phyloP scores from a whole-genome alignment of 2,113 vertebrate species.

The Heterocephalus glaber region DNA sequence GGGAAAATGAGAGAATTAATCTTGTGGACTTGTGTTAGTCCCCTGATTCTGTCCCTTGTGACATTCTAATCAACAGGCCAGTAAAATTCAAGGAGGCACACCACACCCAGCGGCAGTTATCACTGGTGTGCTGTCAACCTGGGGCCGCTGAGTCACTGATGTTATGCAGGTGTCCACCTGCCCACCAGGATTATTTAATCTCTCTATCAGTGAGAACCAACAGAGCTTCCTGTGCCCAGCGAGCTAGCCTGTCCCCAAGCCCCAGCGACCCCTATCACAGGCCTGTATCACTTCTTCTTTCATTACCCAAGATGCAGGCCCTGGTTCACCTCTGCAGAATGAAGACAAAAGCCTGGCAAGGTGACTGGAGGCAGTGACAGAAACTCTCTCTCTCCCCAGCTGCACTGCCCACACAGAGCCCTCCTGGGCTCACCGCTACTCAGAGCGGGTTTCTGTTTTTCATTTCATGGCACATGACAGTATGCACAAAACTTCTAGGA shows the following conservation, averaged over 20 bases:
- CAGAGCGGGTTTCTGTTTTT: background rate
- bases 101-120: conserved; percentile 25
- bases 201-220: conserved; percentile 38
- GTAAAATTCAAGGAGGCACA: background rate
- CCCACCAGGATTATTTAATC: conserved; percentile 55
- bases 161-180: conserved; percentile 36
- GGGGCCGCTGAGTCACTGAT: background rate
- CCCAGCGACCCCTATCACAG: background rate
- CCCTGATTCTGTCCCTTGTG: background rate
- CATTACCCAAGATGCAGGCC: background rate
- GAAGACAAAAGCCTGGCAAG: conserved; percentile 11
- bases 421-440: background rate
- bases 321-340: background rate
- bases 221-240: conserved; percentile 17
- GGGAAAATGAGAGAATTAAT: conserved; percentile 55
- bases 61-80: background rate
- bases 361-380: background rate
- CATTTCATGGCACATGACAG: background rate
- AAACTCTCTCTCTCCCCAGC: background rate
- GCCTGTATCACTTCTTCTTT: background rate
- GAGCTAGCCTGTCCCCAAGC: conserved; percentile 8
- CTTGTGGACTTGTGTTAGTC: background rate
- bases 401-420: fast-evolving
- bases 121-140: conserved; percentile 18
- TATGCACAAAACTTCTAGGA: background rate